Evolutionary conservation across 2,888 invertebrate species (phyloP), one percentile per base, ranked within the genome.

Genomic region (Sinhomidia bicolor): DNA sequence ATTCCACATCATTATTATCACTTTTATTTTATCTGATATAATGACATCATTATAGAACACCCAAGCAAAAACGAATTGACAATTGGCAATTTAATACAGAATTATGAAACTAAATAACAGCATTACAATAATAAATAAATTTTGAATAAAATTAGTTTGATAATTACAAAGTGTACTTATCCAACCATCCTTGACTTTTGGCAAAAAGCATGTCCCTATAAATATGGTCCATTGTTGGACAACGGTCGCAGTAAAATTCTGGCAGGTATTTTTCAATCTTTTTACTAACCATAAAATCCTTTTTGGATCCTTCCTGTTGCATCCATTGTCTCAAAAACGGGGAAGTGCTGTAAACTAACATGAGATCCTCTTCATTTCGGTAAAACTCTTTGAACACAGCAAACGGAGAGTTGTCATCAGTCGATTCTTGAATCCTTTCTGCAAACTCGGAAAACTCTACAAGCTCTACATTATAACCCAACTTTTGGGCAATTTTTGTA

Each of bases 301-400:
- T 12, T 12, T 44, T 32, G 1, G 17, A 17, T 6, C 36, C 57
- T 5, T 60, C 80, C 4, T 60, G n/a, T n/a, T n/a, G n/a, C 17
- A 71, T 29, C 57, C 57, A 80, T 4, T 32, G 36, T 23, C 26
- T 10, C 14, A 80, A 14, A 17, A 17, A 4, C n/a, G 81, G 62
- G 0, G 65, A 4, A 0, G 41, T 44, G 10, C 4, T 23, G 44
- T n/a, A 44, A 10, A 65, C 5, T 0, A 1, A 1, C 26, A 68
- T 12, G 0, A 65, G 0, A 17, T 44, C 44, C 3, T 65, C 32
- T 9, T 65, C 65, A 23, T 47, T 36, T 17, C 9, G 26, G 20
- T 81, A 81, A 44, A 62, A 65, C 0, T 65, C 81, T 17, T 65
- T 65, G 32, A 81, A 81, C 1, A 65, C 14, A n/a, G 65, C 44